These are phyloP conservation scores for Marmota monax DNA, from an alignment of 2,113 vertebrate species.

Conservation along the genomic window DNA sequence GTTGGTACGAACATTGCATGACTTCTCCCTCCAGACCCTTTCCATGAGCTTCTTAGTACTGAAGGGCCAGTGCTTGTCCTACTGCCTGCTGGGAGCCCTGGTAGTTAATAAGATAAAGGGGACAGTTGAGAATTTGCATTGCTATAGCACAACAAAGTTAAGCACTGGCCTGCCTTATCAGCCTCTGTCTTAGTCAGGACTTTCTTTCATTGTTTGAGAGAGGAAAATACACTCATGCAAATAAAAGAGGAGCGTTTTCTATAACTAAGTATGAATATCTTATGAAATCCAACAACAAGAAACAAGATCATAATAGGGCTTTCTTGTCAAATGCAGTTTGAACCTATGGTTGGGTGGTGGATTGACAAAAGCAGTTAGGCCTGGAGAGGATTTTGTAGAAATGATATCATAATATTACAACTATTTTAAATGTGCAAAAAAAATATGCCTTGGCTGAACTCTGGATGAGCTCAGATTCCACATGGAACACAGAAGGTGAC, in stretches of 20 bases:
- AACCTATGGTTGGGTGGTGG: not conserved
- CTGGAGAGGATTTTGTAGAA: not conserved
- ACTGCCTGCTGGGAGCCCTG: not conserved
- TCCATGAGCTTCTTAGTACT: not conserved
- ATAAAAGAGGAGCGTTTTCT: not conserved
- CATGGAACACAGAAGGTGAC: not conserved
- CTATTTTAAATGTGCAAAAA: constrained; percentile 47
- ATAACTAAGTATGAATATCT: not conserved
- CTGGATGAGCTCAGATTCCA: constrained; percentile 37
- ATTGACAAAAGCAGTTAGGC: not conserved
- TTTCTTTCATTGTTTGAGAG: not conserved
- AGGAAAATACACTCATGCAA: not conserved
- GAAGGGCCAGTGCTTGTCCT: not conserved
- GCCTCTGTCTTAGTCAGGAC: not conserved
- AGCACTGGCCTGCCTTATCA: not conserved
- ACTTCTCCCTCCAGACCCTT: not conserved
- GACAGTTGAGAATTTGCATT: not conserved
- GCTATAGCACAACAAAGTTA: not conserved
- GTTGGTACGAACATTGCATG: accelerated
- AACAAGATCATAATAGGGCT: not conserved
- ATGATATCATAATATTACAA: not conserved
- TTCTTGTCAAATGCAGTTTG: not conserved
- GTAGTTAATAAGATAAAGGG: not conserved
- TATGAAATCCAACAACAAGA: not conserved
- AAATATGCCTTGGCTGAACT: not conserved